Conservation (phyloP, 2,113 vertebrate species). For the Perca fluviatilis region DNA sequence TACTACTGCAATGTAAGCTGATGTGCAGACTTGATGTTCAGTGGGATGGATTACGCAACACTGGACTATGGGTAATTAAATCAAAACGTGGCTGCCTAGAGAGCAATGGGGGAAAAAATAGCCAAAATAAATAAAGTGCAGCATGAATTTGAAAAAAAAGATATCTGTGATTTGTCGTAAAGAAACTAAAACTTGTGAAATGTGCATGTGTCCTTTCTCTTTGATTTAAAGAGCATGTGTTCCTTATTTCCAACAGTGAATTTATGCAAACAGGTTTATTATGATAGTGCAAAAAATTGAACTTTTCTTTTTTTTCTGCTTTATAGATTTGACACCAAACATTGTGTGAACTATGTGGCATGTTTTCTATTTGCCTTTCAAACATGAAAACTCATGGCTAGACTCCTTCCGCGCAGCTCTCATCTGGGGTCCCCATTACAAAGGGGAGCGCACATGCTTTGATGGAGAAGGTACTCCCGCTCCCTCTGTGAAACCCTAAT, state of each 20-base stretch:
- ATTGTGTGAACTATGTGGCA: slow-evolving; percentile 8
- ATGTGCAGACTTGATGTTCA: background rate
- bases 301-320: slow-evolving; percentile 1
- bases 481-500: slow-evolving; percentile 67
- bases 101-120: background rate
- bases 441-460: slow-evolving; percentile 67
- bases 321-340: background rate
- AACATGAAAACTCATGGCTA: slow-evolving; percentile 32
- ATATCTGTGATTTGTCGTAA: background rate
- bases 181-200: background rate
- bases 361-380: slow-evolving; percentile 48
- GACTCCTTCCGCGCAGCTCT: slow-evolving; percentile 49
- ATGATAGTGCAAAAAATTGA: background rate
- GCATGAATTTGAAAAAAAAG: background rate
- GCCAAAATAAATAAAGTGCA: background rate
- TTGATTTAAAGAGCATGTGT: background rate
- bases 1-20: no score
- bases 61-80: background rate
- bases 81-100: background rate
- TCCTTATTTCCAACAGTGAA: background rate
- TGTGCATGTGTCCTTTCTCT: background rate
- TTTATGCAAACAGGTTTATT: background rate
- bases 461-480: slow-evolving; percentile 57
- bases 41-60: background rate
- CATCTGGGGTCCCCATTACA: slow-evolving; percentile 60